Evolutionary conservation across 1,140 invertebrate species (phyloP), one percentile per base, ranked within the genome.

Genomic region (Orchestia grillus): DNA sequence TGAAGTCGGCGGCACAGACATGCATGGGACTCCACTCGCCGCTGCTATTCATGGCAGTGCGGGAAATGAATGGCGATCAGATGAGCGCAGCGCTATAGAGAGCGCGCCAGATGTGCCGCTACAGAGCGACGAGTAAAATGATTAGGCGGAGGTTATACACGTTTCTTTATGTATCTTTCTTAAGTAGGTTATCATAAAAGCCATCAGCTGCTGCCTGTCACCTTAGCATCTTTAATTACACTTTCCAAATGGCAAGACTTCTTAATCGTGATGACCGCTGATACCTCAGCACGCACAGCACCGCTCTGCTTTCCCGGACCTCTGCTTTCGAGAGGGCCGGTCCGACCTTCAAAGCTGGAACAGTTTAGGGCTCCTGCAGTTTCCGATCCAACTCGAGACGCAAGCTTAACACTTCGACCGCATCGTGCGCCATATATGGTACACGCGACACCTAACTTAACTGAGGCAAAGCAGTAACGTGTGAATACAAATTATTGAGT

Each of bases 191-290:
- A 90, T 90, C 88, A 42, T 44, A 90, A 90, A 90, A 90, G 88
- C 8, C 88, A 90, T 90, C 88, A 90, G 88, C 88, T 90, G 88
- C 42, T 90, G 88, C 88, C 88, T 90, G 88, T 44, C 43, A 42
- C 88, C 88, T 90, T 41, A 90, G 88, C 88, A 90, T 90, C 88
- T 90, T 90, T 90, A 90, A 90, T 90, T 90, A 43, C 88, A 90
- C 88, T 90, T 44, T 42, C 41, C 88, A 90, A 90, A 90, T 42
- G 88, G 88, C 88, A 36, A 42, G 41, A 90, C 88, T 90, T 90
- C 41, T 77, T 36, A 77, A 77, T 77, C 88, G 41, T 44, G 88
- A 90, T 90, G 88, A 90, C 88, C 88, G 88, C n/a, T 44, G 88
- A 90, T 90, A 90, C n/a, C 88, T 77, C 15, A 77, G 62, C 15